Base-by-base conservation (phyloP, 2,888 invertebrate species). In the Molorchus minor region DNA sequence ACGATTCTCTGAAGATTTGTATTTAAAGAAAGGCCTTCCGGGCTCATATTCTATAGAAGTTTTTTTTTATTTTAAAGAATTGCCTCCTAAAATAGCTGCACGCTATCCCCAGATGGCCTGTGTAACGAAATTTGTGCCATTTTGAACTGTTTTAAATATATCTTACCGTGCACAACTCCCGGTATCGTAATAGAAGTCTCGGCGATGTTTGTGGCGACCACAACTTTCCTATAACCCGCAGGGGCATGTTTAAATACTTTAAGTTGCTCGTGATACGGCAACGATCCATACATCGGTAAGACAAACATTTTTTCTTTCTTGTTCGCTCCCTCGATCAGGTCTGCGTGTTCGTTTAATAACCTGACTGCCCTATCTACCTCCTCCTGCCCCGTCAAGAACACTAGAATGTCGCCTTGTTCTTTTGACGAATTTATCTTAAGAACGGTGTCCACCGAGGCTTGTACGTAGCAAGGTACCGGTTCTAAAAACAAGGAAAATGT, bases 131-230 rank as follows among this genome's bases (percentile, higher is more conserved):
- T n/a, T n/a, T n/a, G n/a, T n/a, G n/a, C n/a, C n/a, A n/a, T n/a
- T n/a, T n/a, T n/a, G n/a, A n/a, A n/a, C n/a, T n/a, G n/a, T n/a
- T n/a, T n/a, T n/a, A n/a, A n/a, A n/a, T n/a, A n/a, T n/a, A 43
- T 35, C 56, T 56, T 81, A 94, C 94, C 93, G 80, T 95, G 96
- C 21, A 90, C 90, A 64, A 99, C 89, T 17, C 96, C 96, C 2
- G 92, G 90, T 73, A 98, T 96, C 0, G 98, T 98, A 13, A 98
- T 88, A 1, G 97, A 96, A 0, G 98, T 94, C 81, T 99, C 98
- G 0, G 98, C 98, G 51, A 99, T 93, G 76, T 98, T 98, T 0
- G 98, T 98, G 0, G 98, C 93, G 2, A 98, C 83, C 0, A 99
- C 88, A 16, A 98, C 88, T 82, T 98, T 98, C 20, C 98, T 83